Evolutionary conservation across 2,888 invertebrate genomes (phyloP).

Genomic region (Ephialtes manifestator): DNA sequence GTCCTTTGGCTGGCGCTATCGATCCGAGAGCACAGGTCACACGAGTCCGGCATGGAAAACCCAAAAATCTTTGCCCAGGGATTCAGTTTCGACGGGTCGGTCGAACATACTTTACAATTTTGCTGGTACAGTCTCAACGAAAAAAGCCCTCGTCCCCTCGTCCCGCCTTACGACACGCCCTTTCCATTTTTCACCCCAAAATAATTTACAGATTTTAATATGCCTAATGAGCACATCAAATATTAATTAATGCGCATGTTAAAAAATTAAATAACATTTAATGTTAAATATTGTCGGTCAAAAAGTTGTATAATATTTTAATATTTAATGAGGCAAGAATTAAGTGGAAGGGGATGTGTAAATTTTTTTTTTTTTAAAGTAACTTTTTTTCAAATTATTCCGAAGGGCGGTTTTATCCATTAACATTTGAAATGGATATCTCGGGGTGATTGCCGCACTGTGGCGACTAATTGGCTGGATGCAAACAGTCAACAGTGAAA

Average conservation of each 20-base stretch:
- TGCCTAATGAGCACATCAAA: background rate
- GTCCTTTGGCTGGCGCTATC: conserved; percentile 79
- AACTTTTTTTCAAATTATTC: conserved; percentile 49
- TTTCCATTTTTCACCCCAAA: background rate
- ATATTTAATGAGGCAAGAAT: conserved; percentile 66
- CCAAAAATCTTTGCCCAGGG: conserved; percentile 62
- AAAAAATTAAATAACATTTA: background rate
- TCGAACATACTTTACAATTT: conserved; percentile 19
- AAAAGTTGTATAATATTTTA: no score
- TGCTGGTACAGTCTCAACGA: conserved; percentile 26
- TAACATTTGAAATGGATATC: conserved; percentile 61
- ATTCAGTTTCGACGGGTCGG: conserved; percentile 28
- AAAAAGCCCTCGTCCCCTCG: no score
- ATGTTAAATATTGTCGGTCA: conserved; percentile 3
- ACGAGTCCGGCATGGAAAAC: conserved; percentile 74
- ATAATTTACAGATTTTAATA: background rate
- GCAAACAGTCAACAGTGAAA: conserved; percentile 43
- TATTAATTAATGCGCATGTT: conserved; percentile 3
- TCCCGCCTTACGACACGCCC: background rate
- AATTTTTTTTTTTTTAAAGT: no score
- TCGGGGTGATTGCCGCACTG: conserved; percentile 55
- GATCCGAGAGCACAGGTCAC: conserved; percentile 82
- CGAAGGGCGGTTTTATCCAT: conserved; percentile 55
- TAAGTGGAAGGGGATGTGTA: background rate
- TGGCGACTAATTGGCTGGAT: conserved; percentile 67